Evolutionary conservation across 2,888 invertebrate genomes (phyloP).

Genomic region (Oscheius sp.): DNA sequence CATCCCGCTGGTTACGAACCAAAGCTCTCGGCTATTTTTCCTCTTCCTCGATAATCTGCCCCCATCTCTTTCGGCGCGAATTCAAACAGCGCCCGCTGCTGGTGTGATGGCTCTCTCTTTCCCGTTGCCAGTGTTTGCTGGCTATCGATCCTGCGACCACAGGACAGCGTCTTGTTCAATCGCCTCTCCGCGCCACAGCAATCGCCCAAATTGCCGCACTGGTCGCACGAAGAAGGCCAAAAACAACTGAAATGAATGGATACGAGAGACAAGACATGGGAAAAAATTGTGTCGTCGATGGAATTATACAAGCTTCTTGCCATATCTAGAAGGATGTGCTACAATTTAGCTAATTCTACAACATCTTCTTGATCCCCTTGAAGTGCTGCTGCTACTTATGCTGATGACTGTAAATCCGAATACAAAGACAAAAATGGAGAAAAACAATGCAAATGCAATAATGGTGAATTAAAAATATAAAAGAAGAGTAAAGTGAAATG

Average conservation of each 20-base stretch:
- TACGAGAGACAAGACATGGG: neutral
- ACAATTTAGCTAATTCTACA: too few relatives aligned
- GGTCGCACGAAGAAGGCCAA: slow-evolving; percentile 22
- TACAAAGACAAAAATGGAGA: too few relatives aligned
- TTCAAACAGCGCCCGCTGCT: slow-evolving; percentile 21
- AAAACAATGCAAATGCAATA: too few relatives aligned
- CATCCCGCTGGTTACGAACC: too few relatives aligned
- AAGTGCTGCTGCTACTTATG: too few relatives aligned
- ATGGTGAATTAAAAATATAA: too few relatives aligned
- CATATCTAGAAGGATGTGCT: too few relatives aligned
- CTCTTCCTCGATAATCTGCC: neutral
- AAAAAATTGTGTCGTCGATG: neutral
- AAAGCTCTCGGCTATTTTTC: neutral
- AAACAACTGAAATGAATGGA: neutral
- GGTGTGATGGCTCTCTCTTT: neutral
- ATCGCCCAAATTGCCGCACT: slow-evolving; percentile 19
- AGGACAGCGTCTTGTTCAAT: slow-evolving; percentile 14
- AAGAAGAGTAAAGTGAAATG: too few relatives aligned
- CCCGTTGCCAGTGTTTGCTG: neutral
- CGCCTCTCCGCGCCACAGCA: slow-evolving; percentile 20
- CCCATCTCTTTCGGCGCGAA: slow-evolving; percentile 20
- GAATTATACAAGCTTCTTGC: too few relatives aligned
- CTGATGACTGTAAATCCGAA: too few relatives aligned
- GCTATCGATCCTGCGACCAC: slow-evolving; percentile 35
- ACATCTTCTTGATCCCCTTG: too few relatives aligned